A percentile compares a stretch with the other conserved stretches of the same genome.
These are phyloP conservation scores for Diplodus sargus DNA, from an alignment of 2,797 vertebrate species.

Conservation along the genomic window DNA sequence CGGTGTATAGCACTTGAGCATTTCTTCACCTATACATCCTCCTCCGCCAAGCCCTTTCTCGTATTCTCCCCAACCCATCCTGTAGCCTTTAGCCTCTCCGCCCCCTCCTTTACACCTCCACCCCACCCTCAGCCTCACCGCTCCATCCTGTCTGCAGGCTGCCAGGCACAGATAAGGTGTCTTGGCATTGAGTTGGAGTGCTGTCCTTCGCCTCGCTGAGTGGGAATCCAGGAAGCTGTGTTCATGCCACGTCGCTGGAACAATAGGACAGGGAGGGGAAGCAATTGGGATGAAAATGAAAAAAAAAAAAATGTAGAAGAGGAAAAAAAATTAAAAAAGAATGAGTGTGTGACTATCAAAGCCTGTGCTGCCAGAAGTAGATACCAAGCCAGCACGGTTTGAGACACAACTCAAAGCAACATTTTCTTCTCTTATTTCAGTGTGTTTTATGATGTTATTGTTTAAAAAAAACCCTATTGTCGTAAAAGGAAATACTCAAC, in stretches of 20 bases:
- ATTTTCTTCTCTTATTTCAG: conserved; percentile 10
- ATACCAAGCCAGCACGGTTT: conserved; percentile 14
- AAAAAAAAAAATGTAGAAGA: conserved; percentile 21
- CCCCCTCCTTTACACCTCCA: conserved; percentile 10
- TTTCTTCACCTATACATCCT: conserved; percentile 24
- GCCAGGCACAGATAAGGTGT: conserved; percentile 83
- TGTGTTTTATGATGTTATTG: conserved; percentile 1
- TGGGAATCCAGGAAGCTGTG: conserved; percentile 81
- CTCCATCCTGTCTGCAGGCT: conserved; percentile 83
- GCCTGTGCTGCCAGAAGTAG: conserved; percentile 33
- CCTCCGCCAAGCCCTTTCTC: conserved; percentile 31
- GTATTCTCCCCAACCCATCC: conserved; percentile 47
- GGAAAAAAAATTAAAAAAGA: conserved; percentile 40
- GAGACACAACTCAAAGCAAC: conserved; percentile 14
- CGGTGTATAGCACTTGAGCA: not conserved
- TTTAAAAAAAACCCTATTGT: not conserved
- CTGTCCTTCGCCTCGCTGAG: conserved; percentile 78
- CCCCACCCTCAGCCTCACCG: conserved; percentile 39
- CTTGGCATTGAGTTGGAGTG: conserved; percentile 77
- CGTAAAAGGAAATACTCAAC: conserved; percentile 4
- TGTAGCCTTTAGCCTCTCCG: conserved; percentile 60
- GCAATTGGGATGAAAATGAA: conserved; percentile 53
- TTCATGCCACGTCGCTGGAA: conserved; percentile 70
- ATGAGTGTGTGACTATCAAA: conserved; percentile 43
- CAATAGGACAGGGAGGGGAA: conserved; percentile 76